These are phyloP conservation scores for Lamprotornis superbus DNA, from an alignment of 2,113 vertebrate genomes.

Conservation along the genomic window DNA sequence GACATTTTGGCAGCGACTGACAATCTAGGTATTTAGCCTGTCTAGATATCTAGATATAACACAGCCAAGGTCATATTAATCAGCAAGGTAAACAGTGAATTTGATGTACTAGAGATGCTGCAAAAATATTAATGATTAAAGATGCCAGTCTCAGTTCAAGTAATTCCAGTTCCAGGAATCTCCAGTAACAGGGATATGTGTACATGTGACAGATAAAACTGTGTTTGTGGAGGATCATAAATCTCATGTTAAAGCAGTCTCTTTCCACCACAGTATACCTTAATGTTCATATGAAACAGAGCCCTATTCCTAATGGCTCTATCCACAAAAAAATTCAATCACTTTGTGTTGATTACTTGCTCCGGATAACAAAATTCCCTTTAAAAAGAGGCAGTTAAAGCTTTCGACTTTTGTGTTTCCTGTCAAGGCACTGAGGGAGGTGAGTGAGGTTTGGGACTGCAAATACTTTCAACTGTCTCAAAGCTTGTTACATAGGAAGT, in stretches of 20 bases:
- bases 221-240: background rate
- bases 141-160: background rate
- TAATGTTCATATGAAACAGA: rapidly evolving
- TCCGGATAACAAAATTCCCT: background rate
- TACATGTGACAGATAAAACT: background rate
- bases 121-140: background rate
- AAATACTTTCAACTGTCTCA: background rate
- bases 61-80: background rate
- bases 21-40: background rate
- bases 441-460: background rate
- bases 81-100: background rate
- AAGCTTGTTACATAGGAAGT: slow-evolving; percentile 8
- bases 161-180: background rate
- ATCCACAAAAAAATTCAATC: background rate
- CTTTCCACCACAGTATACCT: background rate
- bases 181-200: background rate
- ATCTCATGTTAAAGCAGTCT: background rate
- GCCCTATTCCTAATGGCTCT: background rate
- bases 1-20: background rate
- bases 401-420: slow-evolving; percentile 23
- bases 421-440: background rate
- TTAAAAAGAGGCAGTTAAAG: slow-evolving; percentile 10
- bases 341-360: background rate
- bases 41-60: background rate
- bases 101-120: background rate